Evolutionary conservation across 2,888 invertebrate genomes (phyloP).

Genomic region (Drosophila austrosaltans): DNA sequence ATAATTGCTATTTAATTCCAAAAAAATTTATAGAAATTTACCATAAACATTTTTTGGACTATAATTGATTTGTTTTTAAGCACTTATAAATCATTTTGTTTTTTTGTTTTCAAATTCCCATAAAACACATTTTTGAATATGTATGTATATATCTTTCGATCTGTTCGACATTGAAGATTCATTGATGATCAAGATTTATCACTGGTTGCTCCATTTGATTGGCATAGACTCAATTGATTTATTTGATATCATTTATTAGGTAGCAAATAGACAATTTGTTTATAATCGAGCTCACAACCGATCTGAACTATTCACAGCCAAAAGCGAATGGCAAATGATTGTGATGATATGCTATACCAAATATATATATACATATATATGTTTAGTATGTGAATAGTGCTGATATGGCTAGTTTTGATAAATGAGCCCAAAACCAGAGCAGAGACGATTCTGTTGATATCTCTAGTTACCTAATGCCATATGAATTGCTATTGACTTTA

Average conservation of each 20-base stretch:
- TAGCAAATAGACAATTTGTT: conserved; percentile 71
- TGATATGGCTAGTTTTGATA: conserved; percentile 59
- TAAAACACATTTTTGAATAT: conserved; percentile 40
- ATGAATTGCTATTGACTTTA: conserved; percentile 28
- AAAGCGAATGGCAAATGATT: conserved; percentile 35
- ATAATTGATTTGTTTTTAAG: neutral
- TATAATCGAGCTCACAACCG: conserved; percentile 33
- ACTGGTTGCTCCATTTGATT: conserved; percentile 70
- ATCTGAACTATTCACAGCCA: conserved; percentile 19
- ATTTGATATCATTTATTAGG: conserved; percentile 73
- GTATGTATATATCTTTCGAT: conserved; percentile 20
- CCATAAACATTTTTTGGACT: neutral
- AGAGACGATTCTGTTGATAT: conserved; percentile 27
- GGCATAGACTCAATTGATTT: conserved; percentile 77
- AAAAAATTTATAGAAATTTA: neutral
- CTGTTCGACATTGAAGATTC: conserved; percentile 37
- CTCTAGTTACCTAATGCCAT: conserved; percentile 67
- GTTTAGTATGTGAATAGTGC: conserved; percentile 30
- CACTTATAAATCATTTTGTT: neutral
- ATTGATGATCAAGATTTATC: conserved; percentile 65
- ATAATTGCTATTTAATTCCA: neutral
- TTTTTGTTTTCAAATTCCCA: conserved; percentile 19
- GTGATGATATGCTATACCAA: conserved; percentile 22
- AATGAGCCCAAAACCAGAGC: conserved; percentile 34
- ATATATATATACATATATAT: neutral